Evolutionary conservation across 2,113 vertebrate genomes (phyloP).

Genomic region (Ciconia stormi): DNA sequence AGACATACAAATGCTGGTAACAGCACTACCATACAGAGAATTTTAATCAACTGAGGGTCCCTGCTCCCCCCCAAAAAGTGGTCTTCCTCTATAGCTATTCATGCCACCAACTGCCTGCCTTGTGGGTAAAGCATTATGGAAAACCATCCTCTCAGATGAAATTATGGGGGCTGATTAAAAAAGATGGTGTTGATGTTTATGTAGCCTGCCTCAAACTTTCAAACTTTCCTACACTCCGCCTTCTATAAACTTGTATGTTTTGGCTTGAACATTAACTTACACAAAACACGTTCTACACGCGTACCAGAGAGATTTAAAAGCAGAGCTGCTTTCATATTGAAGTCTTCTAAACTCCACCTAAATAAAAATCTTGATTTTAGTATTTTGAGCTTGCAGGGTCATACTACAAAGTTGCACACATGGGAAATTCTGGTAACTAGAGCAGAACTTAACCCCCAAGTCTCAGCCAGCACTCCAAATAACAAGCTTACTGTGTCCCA

Average conservation of each 20-base stretch:
- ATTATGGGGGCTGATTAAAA: not conserved
- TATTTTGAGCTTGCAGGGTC: not conserved
- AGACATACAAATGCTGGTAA: not conserved
- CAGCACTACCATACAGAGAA: not conserved
- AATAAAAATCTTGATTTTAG: not conserved
- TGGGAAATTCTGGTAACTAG: not conserved
- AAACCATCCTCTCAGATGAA: not conserved
- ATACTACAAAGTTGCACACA: not conserved
- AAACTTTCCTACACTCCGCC: accelerated
- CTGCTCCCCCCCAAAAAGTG: too few relatives aligned
- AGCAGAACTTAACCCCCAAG: not conserved
- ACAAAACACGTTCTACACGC: accelerated
- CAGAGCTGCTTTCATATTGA: not conserved
- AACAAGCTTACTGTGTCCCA: not conserved
- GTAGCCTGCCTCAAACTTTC: not conserved
- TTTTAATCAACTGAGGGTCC: not conserved
- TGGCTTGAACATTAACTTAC: not conserved
- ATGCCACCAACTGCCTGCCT: not conserved
- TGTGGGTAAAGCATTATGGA: not conserved
- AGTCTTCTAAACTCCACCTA: not conserved
- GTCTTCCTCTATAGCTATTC: not conserved
- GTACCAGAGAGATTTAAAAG: not conserved
- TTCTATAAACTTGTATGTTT: not conserved
- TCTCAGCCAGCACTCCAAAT: not conserved
- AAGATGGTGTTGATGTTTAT: not conserved